These are phyloP conservation scores for Erpobdella octoculata DNA, from an alignment of 2,888 invertebrate genomes.

Conservation along the genomic window DNA sequence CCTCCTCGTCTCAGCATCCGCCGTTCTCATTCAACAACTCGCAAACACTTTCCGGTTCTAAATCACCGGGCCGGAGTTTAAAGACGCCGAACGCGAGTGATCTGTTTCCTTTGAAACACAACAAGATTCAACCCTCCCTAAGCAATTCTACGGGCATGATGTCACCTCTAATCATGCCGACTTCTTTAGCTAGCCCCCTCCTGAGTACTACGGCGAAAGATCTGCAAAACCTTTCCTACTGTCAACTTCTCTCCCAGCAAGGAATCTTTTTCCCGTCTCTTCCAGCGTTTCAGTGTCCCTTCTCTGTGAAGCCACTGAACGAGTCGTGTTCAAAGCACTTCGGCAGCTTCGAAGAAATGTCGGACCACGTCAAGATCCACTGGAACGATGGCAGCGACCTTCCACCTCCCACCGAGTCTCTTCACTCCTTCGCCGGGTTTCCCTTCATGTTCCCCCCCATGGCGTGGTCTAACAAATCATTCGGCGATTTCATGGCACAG, in stretches of 20 bases:
- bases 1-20: background rate
- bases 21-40: no score
- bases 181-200: background rate
- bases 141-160: background rate
- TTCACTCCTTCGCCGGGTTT: background rate
- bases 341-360: background rate
- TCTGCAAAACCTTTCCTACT: background rate
- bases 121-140: background rate
- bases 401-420: background rate
- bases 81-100: no score
- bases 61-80: no score
- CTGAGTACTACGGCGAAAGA: conserved; percentile 5
- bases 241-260: conserved; percentile 10
- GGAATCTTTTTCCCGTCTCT: background rate
- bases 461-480: background rate
- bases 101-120: background rate
- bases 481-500: background rate
- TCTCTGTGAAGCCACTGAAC: conserved; percentile 12
- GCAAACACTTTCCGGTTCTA: no score
- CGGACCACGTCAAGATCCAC: conserved; percentile 14
- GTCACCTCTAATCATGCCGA: background rate
- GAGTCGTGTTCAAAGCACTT: conserved; percentile 12
- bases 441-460: conserved; percentile 3
- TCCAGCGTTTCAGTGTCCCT: conserved; percentile 10
- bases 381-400: conserved; percentile 15